Percentiles rank a stretch among this genome's conserved stretches.
These are phyloP conservation scores for Ochotona princeps DNA, from an alignment of 2,113 vertebrate genomes.

Conservation along the genomic window DNA sequence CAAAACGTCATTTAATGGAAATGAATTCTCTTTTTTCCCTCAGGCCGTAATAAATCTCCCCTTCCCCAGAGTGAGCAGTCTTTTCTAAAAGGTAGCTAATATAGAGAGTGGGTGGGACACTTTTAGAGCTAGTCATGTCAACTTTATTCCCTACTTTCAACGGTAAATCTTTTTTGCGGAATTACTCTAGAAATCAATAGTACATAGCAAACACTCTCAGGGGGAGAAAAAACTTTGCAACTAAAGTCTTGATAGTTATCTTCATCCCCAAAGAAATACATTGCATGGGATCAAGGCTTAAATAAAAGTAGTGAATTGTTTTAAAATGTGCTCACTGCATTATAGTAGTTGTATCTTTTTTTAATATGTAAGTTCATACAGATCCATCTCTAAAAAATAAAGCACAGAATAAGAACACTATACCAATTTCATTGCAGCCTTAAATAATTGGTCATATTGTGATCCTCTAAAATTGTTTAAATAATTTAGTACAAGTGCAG, in stretches of 20 bases:
- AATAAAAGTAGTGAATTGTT: conserved; percentile 17
- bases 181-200: conserved; percentile 60
- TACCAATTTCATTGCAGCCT: not conserved
- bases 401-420: not conserved
- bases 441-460: not conserved
- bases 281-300: not conserved
- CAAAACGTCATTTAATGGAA: conserved; percentile 42
- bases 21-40: not conserved
- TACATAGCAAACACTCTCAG: conserved; percentile 61
- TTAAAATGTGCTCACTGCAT: not conserved
- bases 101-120: not conserved
- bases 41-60: conserved; percentile 16
- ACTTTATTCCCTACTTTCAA: not conserved
- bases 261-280: conserved; percentile 56
- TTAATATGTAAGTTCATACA: not conserved
- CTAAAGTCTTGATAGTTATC: conserved; percentile 60
- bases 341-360: not conserved
- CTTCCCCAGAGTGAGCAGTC: not conserved
- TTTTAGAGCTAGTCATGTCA: not conserved
- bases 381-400: not conserved
- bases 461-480: not conserved
- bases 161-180: conserved; percentile 2
- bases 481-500: not conserved
- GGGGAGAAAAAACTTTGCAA: conserved; percentile 45
- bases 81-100: not conserved